phyloP scores from a whole-genome alignment of 2,888 invertebrate species.

The Dasypogon diadema region DNA sequence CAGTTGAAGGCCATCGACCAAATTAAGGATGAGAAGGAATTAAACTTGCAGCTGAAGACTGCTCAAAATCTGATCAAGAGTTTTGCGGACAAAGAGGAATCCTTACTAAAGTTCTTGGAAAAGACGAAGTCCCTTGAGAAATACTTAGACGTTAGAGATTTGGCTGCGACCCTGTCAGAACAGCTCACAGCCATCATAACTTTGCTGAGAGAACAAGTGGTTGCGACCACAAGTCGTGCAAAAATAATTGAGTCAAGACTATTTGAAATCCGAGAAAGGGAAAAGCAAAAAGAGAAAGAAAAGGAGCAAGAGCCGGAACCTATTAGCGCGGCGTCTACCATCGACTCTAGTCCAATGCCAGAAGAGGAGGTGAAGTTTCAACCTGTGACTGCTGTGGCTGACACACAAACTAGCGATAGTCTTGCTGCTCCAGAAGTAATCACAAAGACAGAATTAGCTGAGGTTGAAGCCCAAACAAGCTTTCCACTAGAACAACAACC shows the following conservation, averaged over 20 bases:
- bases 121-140: slow-evolving; percentile 70
- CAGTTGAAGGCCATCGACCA: slow-evolving; percentile 62
- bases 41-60: slow-evolving; percentile 71
- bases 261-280: slow-evolving; percentile 62
- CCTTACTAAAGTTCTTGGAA: slow-evolving; percentile 69
- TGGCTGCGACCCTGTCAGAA: slow-evolving; percentile 70
- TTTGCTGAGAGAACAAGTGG: slow-evolving; percentile 74
- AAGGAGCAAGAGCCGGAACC: slow-evolving; percentile 3
- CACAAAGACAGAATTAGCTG: slow-evolving; percentile 71
- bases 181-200: slow-evolving; percentile 73
- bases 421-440: slow-evolving; percentile 67
- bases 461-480: slow-evolving; percentile 75
- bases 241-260: slow-evolving; percentile 71
- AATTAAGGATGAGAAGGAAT: slow-evolving; percentile 68
- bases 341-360: slow-evolving; percentile 70
- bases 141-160: slow-evolving; percentile 69
- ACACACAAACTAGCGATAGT: slow-evolving; percentile 79
- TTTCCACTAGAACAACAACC: slow-evolving; percentile 62
- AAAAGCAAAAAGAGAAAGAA: slow-evolving; percentile 68
- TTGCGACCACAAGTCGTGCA: slow-evolving; percentile 74
- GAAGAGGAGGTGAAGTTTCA: slow-evolving; percentile 71
- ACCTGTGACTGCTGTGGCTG: slow-evolving; percentile 67
- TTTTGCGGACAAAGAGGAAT: slow-evolving; percentile 69
- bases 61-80: slow-evolving; percentile 71
- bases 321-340: not conserved